Conservation (phyloP, 1,140 invertebrate genomes). For the Yoshiicerus persimilis region DNA sequence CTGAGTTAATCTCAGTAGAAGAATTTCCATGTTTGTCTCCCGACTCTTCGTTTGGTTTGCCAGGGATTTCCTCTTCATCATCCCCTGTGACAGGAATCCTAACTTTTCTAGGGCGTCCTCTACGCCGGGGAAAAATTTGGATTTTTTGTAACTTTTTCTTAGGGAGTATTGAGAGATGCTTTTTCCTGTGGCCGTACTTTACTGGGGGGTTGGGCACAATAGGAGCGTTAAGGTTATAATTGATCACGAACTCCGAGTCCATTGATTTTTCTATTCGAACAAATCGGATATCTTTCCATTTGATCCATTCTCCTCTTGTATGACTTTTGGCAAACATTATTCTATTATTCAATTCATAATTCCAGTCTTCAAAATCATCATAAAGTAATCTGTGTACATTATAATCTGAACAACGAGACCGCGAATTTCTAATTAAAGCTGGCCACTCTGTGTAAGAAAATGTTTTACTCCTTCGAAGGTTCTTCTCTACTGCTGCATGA, state of each 20-base stretch:
- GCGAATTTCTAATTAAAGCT: background rate
- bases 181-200: background rate
- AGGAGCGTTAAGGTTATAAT: background rate
- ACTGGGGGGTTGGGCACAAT: background rate
- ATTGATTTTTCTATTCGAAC: background rate
- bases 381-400: background rate
- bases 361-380: conserved; percentile 1
- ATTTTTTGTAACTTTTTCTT: background rate
- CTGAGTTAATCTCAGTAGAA: background rate
- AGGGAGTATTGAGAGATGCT: background rate
- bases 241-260: background rate
- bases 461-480: background rate
- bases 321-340: conserved; percentile 11
- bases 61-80: background rate
- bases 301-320: background rate
- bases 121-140: background rate
- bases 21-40: background rate
- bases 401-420: background rate
- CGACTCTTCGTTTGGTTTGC: background rate
- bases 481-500: background rate
- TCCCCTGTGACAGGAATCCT: background rate
- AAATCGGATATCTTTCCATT: background rate
- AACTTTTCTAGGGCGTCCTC: background rate
- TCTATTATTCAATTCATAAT: conserved; percentile 12
- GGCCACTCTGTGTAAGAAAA: background rate